Evolutionary conservation across 2,888 invertebrate genomes (phyloP).

Genomic region (Melitaea athalia): DNA sequence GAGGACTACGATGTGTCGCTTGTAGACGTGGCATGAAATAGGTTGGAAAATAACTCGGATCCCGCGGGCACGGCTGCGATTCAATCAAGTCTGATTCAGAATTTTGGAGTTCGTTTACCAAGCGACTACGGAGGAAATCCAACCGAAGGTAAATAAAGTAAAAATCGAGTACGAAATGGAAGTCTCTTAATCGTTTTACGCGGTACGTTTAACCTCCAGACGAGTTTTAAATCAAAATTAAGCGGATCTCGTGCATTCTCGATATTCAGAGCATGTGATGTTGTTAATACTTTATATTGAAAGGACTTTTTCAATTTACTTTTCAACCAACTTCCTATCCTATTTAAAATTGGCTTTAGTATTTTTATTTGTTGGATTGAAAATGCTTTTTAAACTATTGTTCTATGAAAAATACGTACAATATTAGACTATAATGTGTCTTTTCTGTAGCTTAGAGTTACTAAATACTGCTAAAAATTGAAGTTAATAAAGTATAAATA

Average conservation of each 20-base stretch:
- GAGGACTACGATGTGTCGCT: constrained; percentile 52
- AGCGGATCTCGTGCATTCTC: constrained; percentile 40
- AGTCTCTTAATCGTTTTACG: constrained; percentile 56
- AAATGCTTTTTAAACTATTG: too few relatives aligned
- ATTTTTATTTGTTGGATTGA: neutral
- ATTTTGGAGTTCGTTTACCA: constrained; percentile 79
- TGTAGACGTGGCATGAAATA: constrained; percentile 70
- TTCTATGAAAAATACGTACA: too few relatives aligned
- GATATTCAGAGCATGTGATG: constrained; percentile 30
- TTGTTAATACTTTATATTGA: constrained; percentile 17
- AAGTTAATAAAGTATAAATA: too few relatives aligned
- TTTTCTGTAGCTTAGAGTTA: too few relatives aligned
- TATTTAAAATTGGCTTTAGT: neutral
- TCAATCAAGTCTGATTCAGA: constrained; percentile 80
- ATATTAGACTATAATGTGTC: too few relatives aligned
- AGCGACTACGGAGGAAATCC: constrained; percentile 62
- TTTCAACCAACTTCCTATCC: neutral
- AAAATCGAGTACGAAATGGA: constrained; percentile 52
- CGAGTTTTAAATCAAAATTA: constrained; percentile 46
- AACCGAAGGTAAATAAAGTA: constrained; percentile 58
- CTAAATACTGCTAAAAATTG: too few relatives aligned
- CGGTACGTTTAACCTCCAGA: constrained; percentile 52
- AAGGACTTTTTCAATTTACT: neutral
- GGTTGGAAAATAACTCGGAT: constrained; percentile 78
- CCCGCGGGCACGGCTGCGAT: constrained; percentile 75